A percentile compares a stretch with the other conserved stretches of the same genome.
Evolutionary conservation across 2,888 invertebrate species (phyloP).

Genomic region (Agrochola lota): DNA sequence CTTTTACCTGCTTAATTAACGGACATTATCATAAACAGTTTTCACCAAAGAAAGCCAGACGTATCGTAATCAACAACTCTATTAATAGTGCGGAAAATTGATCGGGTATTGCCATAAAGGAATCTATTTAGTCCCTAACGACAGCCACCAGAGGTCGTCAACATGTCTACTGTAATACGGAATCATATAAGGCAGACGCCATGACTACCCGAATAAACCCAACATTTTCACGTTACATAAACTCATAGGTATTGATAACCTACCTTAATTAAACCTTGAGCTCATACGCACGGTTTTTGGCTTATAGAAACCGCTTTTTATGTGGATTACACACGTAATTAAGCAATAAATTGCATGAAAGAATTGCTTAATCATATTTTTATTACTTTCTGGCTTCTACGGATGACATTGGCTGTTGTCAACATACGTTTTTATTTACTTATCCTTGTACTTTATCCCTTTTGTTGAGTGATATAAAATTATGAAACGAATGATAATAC

Average conservation of each 20-base stretch:
- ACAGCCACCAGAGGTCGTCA: conserved; percentile 31
- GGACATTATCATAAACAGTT: conserved; percentile 28
- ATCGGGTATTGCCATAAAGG: conserved; percentile 32
- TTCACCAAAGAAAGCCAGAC: conserved; percentile 18
- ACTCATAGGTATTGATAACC: conserved; percentile 56
- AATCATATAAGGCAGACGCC: conserved; percentile 40
- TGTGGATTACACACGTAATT: conserved; percentile 77
- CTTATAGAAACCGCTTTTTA: conserved; percentile 71
- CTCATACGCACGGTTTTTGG: conserved; percentile 42
- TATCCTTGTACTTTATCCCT: conserved; percentile 48
- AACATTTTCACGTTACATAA: conserved; percentile 48
- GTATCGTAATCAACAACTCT: conserved; percentile 23
- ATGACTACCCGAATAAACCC: conserved; percentile 54
- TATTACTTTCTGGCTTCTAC: conserved; percentile 59
- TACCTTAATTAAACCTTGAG: conserved; percentile 55
- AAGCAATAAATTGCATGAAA: conserved; percentile 80
- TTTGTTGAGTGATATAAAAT: conserved; percentile 35
- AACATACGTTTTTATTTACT: conserved; percentile 61
- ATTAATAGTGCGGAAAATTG: conserved; percentile 36
- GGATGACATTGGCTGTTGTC: conserved; percentile 58
- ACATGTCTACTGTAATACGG: conserved; percentile 38
- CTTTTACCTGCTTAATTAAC: conserved; percentile 6
- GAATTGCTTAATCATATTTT: conserved; percentile 74
- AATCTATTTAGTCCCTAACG: conserved; percentile 34
- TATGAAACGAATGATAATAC: conserved; percentile 18